phyloP scores from a whole-genome alignment of 2,113 vertebrate genomes.

The Apodemus sylvaticus region DNA sequence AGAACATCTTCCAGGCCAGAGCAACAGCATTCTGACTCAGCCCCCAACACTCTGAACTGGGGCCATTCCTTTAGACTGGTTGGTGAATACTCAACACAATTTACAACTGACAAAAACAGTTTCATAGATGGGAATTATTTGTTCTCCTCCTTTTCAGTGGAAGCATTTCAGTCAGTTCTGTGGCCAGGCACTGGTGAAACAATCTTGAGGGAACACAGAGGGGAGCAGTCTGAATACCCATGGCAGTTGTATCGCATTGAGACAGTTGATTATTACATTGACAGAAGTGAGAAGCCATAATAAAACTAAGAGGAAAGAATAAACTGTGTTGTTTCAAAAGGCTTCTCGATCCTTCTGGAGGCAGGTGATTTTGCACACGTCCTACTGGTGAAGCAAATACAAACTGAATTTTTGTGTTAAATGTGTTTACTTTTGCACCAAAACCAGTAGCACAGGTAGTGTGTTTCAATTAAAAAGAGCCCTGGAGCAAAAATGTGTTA shows the following conservation, averaged over 20 bases:
- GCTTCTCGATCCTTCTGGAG: constrained; percentile 14
- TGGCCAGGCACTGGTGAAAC: neutral
- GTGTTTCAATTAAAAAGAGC: constrained; percentile 82
- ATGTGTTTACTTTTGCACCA: constrained; percentile 76
- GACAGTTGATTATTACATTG: neutral
- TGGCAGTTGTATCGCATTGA: neutral
- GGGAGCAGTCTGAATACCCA: neutral
- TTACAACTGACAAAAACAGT: neutral
- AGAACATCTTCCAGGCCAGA: constrained; percentile 60
- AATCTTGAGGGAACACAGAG: neutral
- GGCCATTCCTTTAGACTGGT: neutral
- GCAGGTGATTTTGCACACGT: constrained; percentile 47
- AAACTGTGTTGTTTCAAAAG: constrained; percentile 17
- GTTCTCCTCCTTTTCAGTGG: neutral
- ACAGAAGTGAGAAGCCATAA: neutral
- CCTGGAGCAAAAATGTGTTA: constrained; percentile 79
- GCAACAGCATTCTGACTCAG: constrained; percentile 48
- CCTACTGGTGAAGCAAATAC: constrained; percentile 38
- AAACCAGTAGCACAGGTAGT: constrained; percentile 70
- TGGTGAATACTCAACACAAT: neutral
- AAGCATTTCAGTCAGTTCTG: constrained; percentile 36
- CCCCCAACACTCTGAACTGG: constrained; percentile 37
- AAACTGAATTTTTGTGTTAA: constrained; percentile 64
- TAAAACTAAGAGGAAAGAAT: neutral
- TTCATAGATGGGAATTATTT: constrained; percentile 42